These are phyloP conservation scores for Typhlichthys eigenmanni DNA, from an alignment of 2,797 vertebrate species.

Conservation along the genomic window DNA sequence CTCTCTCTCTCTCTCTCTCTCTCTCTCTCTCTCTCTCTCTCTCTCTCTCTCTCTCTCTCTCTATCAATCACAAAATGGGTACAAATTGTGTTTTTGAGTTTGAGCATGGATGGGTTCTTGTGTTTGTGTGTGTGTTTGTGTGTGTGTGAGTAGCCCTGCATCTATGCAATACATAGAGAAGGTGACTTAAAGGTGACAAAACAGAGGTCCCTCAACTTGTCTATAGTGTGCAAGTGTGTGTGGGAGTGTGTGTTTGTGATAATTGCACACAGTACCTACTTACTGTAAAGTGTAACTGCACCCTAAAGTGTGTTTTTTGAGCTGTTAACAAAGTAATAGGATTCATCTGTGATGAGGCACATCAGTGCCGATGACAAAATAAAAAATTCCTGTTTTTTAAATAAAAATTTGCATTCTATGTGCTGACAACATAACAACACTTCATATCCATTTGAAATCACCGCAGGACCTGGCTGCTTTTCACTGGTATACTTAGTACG, in stretches of 20 bases:
- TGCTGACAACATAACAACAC: too few species aligned
- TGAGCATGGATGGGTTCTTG: neutral
- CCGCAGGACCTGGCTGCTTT: too few species aligned
- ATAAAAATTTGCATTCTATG: too few species aligned
- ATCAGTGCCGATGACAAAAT: too few species aligned
- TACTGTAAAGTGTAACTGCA: too few species aligned
- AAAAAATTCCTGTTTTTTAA: too few species aligned
- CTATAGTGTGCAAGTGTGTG: neutral
- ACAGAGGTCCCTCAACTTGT: too few species aligned
- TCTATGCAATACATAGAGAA: neutral
- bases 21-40: conserved; percentile 14
- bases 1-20: conserved; percentile 3
- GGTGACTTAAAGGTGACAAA: neutral
- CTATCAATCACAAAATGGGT: neutral
- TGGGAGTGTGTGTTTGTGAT: neutral
- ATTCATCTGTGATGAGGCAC: too few species aligned
- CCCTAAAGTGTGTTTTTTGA: too few species aligned
- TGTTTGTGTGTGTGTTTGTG: neutral
- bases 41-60: neutral
- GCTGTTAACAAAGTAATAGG: too few species aligned
- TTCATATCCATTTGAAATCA: too few species aligned
- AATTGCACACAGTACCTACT: neutral
- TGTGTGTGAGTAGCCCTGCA: neutral
- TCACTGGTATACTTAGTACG: too few species aligned
- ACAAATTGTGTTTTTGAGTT: conserved; percentile 6